Evolutionary conservation across 2,797 vertebrate species (phyloP), one percentile per base, ranked within the genome.

Genomic region (Clamator glandarius): DNA sequence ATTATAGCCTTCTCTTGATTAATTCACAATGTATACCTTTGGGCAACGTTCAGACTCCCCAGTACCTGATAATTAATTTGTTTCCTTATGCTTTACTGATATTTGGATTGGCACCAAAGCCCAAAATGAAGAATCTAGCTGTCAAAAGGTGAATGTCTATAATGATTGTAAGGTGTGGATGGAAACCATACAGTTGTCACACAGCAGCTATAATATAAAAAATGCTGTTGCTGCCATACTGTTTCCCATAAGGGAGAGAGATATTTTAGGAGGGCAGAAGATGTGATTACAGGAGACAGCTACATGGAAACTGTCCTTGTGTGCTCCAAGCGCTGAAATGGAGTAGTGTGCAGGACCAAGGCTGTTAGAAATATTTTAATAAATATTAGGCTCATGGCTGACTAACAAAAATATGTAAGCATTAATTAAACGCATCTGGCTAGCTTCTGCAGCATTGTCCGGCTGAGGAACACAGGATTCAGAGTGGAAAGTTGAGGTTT

Each of bases 221-320:
- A 39, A 76, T 84, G 58, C 77, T 79, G 28, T 90, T 78, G 58
- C 96, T 97, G 97, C 97, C 88, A 88, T 55, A 87, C 73, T 77
- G 36, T 79, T 94, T 92, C 88, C 93, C 35, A 2, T 69, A 80
- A 96, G 85, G 84, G 87, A 96, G 89, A 96, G 90, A 87, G 95
- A 90, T 96, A 96, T 97, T 96, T 92, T 94, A 69, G 94, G 96
- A 97, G 70, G 90, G 81, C 81, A 97, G 93, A 86, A 94, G 93
- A 96, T 92, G 92, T 92, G 72, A 95, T 95, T 92, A 78, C 0
- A 2, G 68, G 58, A 91, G 92, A 92, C 82, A 88, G 62, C n/a
- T 81, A 91, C 76, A 42, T 62, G 81, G 76, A 89, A 93, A 28
- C 54, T 78, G 59, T 73, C 89, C 81, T 0, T 33, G 69, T 64